Conservation (phyloP, 2,888 invertebrate species). For the Oegoconia quadripuncta region DNA sequence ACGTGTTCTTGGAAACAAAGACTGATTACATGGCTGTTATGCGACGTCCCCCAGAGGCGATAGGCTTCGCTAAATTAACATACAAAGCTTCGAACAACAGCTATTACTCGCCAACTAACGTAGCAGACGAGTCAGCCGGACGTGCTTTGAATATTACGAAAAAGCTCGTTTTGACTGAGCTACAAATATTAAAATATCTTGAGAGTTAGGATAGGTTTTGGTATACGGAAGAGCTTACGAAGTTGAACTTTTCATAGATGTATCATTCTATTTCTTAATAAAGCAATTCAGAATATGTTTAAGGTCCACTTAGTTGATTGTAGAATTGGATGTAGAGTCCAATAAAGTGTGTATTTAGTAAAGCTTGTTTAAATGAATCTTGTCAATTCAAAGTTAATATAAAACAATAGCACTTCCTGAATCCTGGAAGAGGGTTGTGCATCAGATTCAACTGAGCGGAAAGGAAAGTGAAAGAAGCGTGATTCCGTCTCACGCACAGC, state of each 20-base stretch:
- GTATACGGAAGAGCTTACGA: no score
- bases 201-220: no score
- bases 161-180: constrained; percentile 4
- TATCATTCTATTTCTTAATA: no score
- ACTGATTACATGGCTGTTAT: background rate
- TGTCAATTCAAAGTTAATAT: background rate
- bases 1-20: background rate
- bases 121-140: constrained; percentile 6
- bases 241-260: no score
- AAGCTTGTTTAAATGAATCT: no score
- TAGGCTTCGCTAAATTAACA: constrained; percentile 21
- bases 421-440: constrained; percentile 12
- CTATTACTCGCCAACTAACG: constrained; percentile 9
- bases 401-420: constrained; percentile 25
- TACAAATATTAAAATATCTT: background rate
- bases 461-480: constrained; percentile 59
- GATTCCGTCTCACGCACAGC: constrained; percentile 50
- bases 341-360: no score
- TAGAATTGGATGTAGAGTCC: no score
- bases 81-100: constrained; percentile 22
- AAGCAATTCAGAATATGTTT: no score
- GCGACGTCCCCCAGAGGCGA: constrained; percentile 14
- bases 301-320: no score
- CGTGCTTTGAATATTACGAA: constrained; percentile 11
- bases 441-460: constrained; percentile 41